phyloP scores from a whole-genome alignment of 2,888 invertebrate species.

The Himalopsyche kuldschensis region DNA sequence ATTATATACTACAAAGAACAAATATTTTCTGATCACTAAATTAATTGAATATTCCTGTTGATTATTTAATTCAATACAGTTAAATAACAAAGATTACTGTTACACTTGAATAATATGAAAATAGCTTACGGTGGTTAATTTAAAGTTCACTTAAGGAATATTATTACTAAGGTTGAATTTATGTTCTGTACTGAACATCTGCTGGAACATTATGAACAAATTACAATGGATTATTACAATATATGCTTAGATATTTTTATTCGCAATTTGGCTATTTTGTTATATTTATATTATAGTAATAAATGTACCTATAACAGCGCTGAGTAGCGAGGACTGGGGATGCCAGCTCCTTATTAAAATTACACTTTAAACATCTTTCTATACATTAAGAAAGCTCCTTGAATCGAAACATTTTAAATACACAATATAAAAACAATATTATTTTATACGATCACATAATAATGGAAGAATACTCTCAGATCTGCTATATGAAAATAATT shows the following conservation, averaged over 20 bases:
- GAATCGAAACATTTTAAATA: neutral
- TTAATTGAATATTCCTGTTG: too few species aligned
- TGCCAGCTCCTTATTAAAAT: neutral
- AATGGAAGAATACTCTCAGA: conserved; percentile 11
- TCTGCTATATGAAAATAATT: conserved; percentile 21
- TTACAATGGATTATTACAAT: neutral
- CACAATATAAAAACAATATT: conserved; percentile 5
- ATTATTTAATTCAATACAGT: too few species aligned
- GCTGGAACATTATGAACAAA: neutral
- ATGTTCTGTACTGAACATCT: neutral
- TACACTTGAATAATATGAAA: too few species aligned
- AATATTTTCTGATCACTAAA: too few species aligned
- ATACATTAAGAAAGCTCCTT: neutral
- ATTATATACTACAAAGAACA: too few species aligned
- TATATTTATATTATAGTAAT: neutral
- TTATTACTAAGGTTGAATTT: too few species aligned
- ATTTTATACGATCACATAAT: conserved; percentile 20
- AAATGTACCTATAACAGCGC: neutral
- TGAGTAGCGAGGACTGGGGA: neutral
- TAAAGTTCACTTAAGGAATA: too few species aligned
- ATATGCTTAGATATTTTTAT: neutral
- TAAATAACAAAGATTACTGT: too few species aligned
- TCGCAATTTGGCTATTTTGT: neutral
- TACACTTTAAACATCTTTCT: neutral
- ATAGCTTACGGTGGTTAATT: too few species aligned